Conservation (phyloP, 2,113 vertebrate species). For the Amphilophus citrinellus region DNA sequence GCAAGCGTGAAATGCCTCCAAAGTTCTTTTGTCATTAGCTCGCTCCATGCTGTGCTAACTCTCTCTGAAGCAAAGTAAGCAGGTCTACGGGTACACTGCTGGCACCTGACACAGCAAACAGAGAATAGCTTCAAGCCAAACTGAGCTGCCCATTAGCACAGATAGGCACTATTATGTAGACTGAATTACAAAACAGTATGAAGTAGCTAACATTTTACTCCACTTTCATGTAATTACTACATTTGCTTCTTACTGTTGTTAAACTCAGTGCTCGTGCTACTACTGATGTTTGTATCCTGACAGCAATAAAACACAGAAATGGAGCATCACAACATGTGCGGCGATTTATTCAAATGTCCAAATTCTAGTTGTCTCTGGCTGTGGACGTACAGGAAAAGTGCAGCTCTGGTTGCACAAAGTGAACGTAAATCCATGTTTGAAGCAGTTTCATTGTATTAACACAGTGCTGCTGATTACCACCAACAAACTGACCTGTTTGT, state of each 20-base stretch:
- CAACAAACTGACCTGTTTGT: conserved; percentile 67
- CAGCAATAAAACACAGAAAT: neutral
- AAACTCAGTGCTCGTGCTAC: neutral
- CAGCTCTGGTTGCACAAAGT: neutral
- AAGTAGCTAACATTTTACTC: too few relatives aligned
- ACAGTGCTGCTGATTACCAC: conserved; percentile 52
- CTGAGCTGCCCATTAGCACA: neutral
- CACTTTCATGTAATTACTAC: neutral
- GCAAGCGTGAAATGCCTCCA: neutral
- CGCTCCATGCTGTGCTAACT: neutral
- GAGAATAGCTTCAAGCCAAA: neutral
- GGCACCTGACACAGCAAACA: neutral
- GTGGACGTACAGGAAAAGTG: neutral
- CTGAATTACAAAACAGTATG: too few relatives aligned
- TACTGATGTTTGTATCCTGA: neutral
- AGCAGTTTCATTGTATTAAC: conserved; percentile 47
- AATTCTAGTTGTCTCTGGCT: too few relatives aligned
- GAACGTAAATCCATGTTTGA: conserved; percentile 43
- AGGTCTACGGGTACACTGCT: neutral
- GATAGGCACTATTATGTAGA: too few relatives aligned
- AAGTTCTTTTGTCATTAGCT: neutral
- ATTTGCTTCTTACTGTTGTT: neutral
- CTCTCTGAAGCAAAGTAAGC: too few relatives aligned
- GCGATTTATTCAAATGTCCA: neutral
- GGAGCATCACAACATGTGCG: neutral